Conservation (phyloP, 2,113 vertebrate species). For the Sylvietta virens region DNA sequence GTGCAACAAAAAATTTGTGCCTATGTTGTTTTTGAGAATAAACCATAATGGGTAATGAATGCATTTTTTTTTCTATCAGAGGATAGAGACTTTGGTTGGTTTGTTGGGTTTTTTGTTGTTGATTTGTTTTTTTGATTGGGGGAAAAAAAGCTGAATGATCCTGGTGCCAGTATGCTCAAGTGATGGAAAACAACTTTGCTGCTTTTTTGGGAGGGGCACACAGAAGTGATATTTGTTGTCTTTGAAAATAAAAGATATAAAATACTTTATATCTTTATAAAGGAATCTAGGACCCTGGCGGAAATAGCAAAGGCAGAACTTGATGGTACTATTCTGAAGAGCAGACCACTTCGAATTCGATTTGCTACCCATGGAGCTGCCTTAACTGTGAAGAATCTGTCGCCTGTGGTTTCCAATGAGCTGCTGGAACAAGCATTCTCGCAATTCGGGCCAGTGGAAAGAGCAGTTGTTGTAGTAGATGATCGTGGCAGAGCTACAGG, state of each 20-base stretch:
- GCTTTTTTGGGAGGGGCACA: rapidly evolving
- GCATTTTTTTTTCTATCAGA: neutral
- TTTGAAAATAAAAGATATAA: neutral
- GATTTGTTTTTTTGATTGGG: neutral
- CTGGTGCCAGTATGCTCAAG: neutral
- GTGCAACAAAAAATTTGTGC: rapidly evolving
- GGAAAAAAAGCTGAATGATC: neutral
- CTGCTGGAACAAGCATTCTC: slow-evolving; percentile 95
- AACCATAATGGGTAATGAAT: neutral
- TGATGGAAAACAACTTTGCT: neutral
- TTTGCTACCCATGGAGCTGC: slow-evolving; percentile 92
- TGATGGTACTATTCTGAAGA: slow-evolving; percentile 90
- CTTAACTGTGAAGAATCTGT: slow-evolving; percentile 90
- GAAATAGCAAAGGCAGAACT: slow-evolving; percentile 97
- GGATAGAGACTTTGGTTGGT: neutral
- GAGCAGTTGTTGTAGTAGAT: slow-evolving; percentile 92
- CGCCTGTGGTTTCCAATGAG: slow-evolving; percentile 93
- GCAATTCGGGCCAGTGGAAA: slow-evolving; percentile 92
- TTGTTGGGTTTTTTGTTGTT: neutral
- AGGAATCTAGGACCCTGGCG: slow-evolving; percentile 95
- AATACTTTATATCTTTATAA: slow-evolving; percentile 60
- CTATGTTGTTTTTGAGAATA: neutral
- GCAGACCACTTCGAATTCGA: slow-evolving; percentile 88
- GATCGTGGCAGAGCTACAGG: slow-evolving; percentile 92
- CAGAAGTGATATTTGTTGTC: neutral